These are phyloP conservation scores for Poliocrania exsul DNA, from an alignment of 2,797 vertebrate genomes.

Conservation along the genomic window DNA sequence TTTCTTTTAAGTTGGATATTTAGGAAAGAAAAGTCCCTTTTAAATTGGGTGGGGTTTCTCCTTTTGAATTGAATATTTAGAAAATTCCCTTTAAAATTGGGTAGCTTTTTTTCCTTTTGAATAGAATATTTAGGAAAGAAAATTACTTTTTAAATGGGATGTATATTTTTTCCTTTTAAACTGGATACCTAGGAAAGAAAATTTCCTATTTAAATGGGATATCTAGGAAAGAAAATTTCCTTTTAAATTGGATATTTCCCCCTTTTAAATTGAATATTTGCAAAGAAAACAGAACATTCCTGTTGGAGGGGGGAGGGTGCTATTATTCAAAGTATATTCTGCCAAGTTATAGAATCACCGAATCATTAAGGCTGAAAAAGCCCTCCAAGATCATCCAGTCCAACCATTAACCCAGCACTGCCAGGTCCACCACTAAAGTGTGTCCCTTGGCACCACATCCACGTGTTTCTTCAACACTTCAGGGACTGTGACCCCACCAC, in stretches of 20 bases:
- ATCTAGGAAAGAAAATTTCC: neutral
- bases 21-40: neutral
- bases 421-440: neutral
- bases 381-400: neutral
- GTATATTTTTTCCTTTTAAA: neutral
- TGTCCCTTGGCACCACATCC: neutral
- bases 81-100: neutral
- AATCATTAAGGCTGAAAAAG: neutral
- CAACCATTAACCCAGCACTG: neutral
- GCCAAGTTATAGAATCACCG: neutral
- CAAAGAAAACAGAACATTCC: neutral
- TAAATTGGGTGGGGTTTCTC: neutral
- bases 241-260: neutral
- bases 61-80: neutral
- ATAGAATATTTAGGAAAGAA: no score
- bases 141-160: no score
- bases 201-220: neutral
- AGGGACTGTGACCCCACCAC: fast-evolving
- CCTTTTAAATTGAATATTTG: neutral
- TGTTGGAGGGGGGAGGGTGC: neutral
- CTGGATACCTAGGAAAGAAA: neutral
- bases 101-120: no score
- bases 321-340: fast-evolving
- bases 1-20: neutral
- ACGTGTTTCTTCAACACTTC: neutral